These are phyloP conservation scores for Otis tarda DNA, from an alignment of 2,113 vertebrate species.

Conservation along the genomic window DNA sequence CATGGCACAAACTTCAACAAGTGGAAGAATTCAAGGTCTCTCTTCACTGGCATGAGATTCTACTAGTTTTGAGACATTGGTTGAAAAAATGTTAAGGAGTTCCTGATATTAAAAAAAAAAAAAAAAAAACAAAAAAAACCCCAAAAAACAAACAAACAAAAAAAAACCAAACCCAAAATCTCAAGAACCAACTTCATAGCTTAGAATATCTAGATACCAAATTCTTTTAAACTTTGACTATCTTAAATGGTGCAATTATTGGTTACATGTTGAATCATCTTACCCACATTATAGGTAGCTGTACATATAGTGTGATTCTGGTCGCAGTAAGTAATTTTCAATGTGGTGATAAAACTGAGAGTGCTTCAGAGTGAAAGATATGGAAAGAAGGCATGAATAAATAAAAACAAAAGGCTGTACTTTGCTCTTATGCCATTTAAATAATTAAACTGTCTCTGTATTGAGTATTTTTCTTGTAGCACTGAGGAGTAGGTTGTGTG, in stretches of 20 bases:
- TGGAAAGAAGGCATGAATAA: neutral
- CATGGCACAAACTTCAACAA: neutral
- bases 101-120: neutral
- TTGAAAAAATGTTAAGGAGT: neutral
- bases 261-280: neutral
- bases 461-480: neutral
- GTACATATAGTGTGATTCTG: neutral
- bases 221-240: neutral
- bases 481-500: neutral
- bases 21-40: neutral
- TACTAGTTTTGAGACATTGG: neutral
- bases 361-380: neutral
- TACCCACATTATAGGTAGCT: accelerated
- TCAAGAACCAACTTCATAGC: too few relatives aligned
- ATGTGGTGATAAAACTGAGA: neutral
- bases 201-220: neutral
- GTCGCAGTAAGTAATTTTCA: neutral
- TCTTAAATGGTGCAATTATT: neutral
- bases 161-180: neutral
- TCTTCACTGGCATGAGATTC: neutral
- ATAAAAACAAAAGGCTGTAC: neutral
- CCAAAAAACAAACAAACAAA: too few relatives aligned
- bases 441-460: neutral
- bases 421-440: neutral
- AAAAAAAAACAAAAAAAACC: neutral